A percentile compares a stretch with the other conserved stretches of the same genome.
Conservation (phyloP, 2,113 vertebrate species). For the Plestiodon gilberti region DNA sequence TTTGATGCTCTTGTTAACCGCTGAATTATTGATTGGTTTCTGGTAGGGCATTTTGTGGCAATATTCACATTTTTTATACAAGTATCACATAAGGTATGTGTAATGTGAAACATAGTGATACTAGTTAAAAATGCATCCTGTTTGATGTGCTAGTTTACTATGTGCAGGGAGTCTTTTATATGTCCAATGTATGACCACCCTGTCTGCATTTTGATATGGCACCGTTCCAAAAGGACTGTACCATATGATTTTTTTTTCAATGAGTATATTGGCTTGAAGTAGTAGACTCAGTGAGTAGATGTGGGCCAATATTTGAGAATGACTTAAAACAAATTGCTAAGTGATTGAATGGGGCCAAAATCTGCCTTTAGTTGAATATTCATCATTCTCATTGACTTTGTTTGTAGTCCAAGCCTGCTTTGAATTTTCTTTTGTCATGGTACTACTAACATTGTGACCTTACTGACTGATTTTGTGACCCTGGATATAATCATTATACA, state of each 20-base stretch:
- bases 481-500: not conserved
- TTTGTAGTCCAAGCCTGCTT: not conserved
- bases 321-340: too few relatives aligned
- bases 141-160: not conserved
- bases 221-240: not conserved
- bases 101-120: too few relatives aligned
- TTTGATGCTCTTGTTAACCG: slow-evolving; percentile 94
- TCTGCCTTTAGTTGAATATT: not conserved
- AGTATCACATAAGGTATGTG: not conserved
- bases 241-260: not conserved
- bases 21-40: slow-evolving; percentile 95
- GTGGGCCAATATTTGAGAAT: too few relatives aligned
- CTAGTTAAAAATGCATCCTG: not conserved
- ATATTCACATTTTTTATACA: not conserved
- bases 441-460: not conserved
- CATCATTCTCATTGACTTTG: not conserved
- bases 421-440: not conserved
- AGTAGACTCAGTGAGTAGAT: not conserved
- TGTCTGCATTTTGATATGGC: not conserved
- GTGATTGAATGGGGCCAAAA: not conserved
- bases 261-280: not conserved
- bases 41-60: slow-evolving; percentile 74
- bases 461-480: not conserved
- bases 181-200: not conserved
- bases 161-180: not conserved